Conservation (phyloP, 2,797 vertebrate genomes). For the Gadopsis bispinosus region DNA sequence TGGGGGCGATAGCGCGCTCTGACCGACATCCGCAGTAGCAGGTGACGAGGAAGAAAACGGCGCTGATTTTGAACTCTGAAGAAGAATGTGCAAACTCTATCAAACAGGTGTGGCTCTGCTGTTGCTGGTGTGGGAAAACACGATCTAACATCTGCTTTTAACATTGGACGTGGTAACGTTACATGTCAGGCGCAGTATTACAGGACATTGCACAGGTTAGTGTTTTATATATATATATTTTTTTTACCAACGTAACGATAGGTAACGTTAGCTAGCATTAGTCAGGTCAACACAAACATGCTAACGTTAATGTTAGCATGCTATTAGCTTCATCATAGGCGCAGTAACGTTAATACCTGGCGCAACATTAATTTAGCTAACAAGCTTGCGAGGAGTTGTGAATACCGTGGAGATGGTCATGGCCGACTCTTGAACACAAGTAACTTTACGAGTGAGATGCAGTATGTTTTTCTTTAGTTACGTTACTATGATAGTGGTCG, state of each 20-base stretch:
- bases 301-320: conserved; percentile 15
- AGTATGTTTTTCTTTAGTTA: not conserved
- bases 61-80: conserved; percentile 79
- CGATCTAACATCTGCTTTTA: not conserved
- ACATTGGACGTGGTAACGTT: not conserved
- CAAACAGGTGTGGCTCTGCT: conserved; percentile 62
- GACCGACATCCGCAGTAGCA: fast-evolving
- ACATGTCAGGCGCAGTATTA: conserved; percentile 3
- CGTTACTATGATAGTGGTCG: too few species aligned
- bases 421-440: not conserved
- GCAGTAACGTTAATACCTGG: not conserved
- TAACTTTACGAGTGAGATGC: too few species aligned
- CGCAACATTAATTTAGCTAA: not conserved
- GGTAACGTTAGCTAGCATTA: not conserved
- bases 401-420: not conserved
- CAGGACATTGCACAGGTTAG: conserved; percentile 40
- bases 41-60: conserved; percentile 70
- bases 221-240: not conserved
- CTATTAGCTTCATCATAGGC: not conserved
- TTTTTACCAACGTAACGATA: not conserved
- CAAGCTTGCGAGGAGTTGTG: not conserved
- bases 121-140: not conserved
- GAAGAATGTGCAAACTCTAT: conserved; percentile 50
- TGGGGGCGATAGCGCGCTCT: conserved; percentile 50
- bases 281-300: not conserved